Conservation (phyloP, 1,140 invertebrate species). For the Hirudo medicinalis region DNA sequence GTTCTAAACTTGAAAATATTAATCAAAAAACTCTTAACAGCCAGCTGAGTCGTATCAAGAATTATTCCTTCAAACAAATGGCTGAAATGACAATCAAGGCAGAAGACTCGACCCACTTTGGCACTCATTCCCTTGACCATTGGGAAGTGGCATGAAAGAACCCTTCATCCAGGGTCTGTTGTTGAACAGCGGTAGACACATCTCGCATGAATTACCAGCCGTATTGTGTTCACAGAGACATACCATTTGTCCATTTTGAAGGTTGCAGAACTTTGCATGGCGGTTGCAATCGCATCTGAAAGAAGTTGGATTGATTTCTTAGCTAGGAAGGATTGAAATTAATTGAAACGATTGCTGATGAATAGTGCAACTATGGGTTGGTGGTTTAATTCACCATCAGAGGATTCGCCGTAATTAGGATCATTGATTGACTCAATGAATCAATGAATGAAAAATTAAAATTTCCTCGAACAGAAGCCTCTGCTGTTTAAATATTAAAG, state of each 20-base stretch:
- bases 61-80: too few species aligned
- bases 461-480: too few species aligned
- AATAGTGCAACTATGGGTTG: background rate
- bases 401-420: too few species aligned
- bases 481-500: too few species aligned
- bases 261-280: conserved; percentile 17
- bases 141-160: conserved; percentile 10
- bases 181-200: conserved; percentile 80
- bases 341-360: too few species aligned
- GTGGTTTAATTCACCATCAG: background rate
- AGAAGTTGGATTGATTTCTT: too few species aligned
- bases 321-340: too few species aligned
- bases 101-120: conserved; percentile 59
- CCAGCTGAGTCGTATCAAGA: too few species aligned
- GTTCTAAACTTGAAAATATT: too few species aligned
- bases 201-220: conserved; percentile 85
- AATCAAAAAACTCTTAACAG: too few species aligned
- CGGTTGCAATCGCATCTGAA: conserved; percentile 19
- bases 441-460: too few species aligned
- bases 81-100: background rate
- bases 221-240: conserved; percentile 66
- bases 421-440: too few species aligned
- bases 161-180: conserved; percentile 19
- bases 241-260: conserved; percentile 33
- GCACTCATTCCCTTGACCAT: conserved; percentile 67